Evolutionary conservation across 2,797 vertebrate species (phyloP), one percentile per base, ranked within the genome.

Genomic region (Onychomys arenicola): DNA sequence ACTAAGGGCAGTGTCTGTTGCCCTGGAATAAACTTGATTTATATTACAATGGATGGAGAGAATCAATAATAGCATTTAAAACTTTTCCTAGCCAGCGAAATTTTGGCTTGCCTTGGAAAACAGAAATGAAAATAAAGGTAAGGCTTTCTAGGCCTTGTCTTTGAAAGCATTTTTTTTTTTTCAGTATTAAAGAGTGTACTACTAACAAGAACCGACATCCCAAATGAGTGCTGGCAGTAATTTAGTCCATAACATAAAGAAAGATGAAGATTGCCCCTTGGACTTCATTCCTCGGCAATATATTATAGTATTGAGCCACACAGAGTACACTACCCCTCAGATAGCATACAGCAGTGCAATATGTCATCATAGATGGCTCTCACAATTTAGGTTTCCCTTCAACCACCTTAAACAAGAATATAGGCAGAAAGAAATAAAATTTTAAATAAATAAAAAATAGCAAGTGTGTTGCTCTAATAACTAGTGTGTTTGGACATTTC

Each of bases 121-220:
- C 73, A 49, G 19, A 92, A 96, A 93, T 49, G 1, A 80, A 93
- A 95, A 83, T 84, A 87, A 80, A 84, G 11, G 19, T 34, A 89
- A 91, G 40, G 0, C 4, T 93, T 94, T 52, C 55, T 81, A 88
- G 40, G n/a, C 59, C 46, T 93, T 23, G 16, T 75, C 11, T 88
- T 73, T 82, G 52, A 82, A 96, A 95, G 16, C 1, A 2, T 3
- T 61, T 59, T 55, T n/a, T 76, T 21, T 2, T 32, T 27, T 85
- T 87, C 43, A 5, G 43, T 77, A 43, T 80, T 57, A 77, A 93
- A 80, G 2, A 93, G 32, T 65, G 69, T 49, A 34, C 67, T 90
- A 75, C 57, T 93, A 89, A 84, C 63, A 59, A 88, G n/a, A 96
- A 71, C 23, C 75, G 77, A 89, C 63, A 94, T 90, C 95, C 34